Conservation (phyloP, 2,888 invertebrate genomes). For the Platypus cylindrus region DNA sequence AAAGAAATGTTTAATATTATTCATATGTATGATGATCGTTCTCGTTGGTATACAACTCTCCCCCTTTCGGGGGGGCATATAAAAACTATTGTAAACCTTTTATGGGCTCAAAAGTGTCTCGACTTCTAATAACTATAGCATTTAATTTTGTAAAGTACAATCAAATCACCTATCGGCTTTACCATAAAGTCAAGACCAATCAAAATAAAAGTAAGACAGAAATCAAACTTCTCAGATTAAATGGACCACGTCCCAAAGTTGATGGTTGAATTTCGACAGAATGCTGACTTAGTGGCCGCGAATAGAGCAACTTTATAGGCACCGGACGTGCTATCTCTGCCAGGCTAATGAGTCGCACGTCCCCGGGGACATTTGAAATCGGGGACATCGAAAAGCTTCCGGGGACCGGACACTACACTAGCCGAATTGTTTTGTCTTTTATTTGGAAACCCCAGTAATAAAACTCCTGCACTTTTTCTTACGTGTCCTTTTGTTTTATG, state of each 20-base stretch:
- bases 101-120: too few species aligned
- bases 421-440: slow-evolving; percentile 12
- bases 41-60: too few species aligned
- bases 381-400: slow-evolving; percentile 22
- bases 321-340: slow-evolving; percentile 32
- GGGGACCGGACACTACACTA: slow-evolving; percentile 12
- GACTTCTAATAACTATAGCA: too few species aligned
- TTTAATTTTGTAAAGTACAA: too few species aligned
- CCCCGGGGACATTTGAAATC: slow-evolving; percentile 25
- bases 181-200: slow-evolving; percentile 12
- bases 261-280: slow-evolving; percentile 26
- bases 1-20: too few species aligned
- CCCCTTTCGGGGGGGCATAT: too few species aligned
- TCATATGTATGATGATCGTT: too few species aligned
- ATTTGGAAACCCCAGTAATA: slow-evolving; percentile 14
- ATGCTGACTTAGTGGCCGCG: slow-evolving; percentile 34
- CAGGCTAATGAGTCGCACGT: slow-evolving; percentile 31
- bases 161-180: too few species aligned
- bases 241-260: slow-evolving; percentile 26
- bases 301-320: slow-evolving; percentile 30
- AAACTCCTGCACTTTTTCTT: slow-evolving; percentile 12
- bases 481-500: slow-evolving; percentile 13
- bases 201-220: slow-evolving; percentile 12
- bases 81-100: too few species aligned
- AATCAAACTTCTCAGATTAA: slow-evolving; percentile 12